These are phyloP conservation scores for Eulemur macaco DNA, from an alignment of 2,113 vertebrate genomes.

Conservation along the genomic window DNA sequence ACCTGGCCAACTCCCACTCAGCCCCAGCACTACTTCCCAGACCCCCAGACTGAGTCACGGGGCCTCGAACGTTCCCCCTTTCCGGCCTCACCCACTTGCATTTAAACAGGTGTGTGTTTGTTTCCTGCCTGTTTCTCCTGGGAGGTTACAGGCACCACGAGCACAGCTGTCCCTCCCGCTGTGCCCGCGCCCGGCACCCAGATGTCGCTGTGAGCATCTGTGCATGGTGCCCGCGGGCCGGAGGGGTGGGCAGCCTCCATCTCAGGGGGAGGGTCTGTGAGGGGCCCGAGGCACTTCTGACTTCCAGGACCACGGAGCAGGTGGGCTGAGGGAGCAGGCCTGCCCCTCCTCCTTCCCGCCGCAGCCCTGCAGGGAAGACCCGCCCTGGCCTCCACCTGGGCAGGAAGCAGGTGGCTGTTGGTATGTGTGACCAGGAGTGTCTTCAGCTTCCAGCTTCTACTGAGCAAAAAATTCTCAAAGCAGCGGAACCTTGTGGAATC, in stretches of 20 bases:
- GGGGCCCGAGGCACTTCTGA: neutral
- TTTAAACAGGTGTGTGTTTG: neutral
- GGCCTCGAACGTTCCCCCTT: neutral
- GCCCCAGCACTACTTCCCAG: neutral
- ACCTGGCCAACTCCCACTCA: neutral
- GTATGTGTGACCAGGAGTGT: slow-evolving; percentile 62
- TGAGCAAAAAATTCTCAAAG: slow-evolving; percentile 54
- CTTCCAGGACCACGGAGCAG: neutral
- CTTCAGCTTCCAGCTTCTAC: slow-evolving; percentile 68
- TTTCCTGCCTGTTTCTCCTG: neutral
- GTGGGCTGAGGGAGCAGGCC: neutral
- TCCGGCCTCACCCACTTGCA: no score
- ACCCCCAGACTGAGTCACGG: neutral
- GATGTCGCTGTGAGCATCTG: neutral
- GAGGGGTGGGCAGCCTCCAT: fast-evolving
- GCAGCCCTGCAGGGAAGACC: neutral
- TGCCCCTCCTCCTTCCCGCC: fast-evolving
- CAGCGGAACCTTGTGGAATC: slow-evolving; percentile 64
- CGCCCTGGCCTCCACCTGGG: neutral
- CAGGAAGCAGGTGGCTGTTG: neutral
- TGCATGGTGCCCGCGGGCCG: neutral
- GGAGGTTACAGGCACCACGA: neutral
- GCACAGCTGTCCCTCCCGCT: neutral
- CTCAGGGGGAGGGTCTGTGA: neutral
- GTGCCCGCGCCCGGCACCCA: neutral